Evolutionary conservation across 2,888 invertebrate species (phyloP).

Genomic region (Cantharis lateralis): DNA sequence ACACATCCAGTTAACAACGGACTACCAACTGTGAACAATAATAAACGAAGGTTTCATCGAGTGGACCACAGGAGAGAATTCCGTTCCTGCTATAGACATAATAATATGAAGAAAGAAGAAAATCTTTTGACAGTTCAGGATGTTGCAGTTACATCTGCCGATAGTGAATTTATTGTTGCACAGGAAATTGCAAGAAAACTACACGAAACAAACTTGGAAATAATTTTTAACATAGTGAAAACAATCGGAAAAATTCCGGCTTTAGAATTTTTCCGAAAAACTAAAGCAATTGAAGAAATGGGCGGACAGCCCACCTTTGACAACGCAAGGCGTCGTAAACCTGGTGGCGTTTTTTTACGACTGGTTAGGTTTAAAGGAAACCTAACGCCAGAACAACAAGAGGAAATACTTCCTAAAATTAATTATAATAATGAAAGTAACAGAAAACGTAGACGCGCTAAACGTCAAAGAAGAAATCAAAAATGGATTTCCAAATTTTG

Average conservation of each 20-base stretch:
- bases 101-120: background rate
- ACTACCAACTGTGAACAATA: background rate
- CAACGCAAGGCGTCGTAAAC: background rate
- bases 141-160: background rate
- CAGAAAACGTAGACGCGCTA: background rate
- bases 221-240: background rate
- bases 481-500: background rate
- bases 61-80: background rate
- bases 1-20: background rate
- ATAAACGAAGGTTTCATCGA: background rate
- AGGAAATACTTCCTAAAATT: background rate
- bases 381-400: background rate
- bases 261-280: background rate
- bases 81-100: background rate
- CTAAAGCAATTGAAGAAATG: background rate
- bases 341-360: background rate
- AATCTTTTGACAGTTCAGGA: background rate
- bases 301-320: background rate
- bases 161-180: background rate
- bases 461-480: background rate
- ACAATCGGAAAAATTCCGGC: background rate
- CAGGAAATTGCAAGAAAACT: background rate
- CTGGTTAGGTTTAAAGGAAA: background rate
- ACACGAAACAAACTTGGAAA: background rate
- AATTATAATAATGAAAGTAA: background rate